Evolutionary conservation across 2,888 invertebrate genomes (phyloP).

Genomic region (Drosophila rellima): DNA sequence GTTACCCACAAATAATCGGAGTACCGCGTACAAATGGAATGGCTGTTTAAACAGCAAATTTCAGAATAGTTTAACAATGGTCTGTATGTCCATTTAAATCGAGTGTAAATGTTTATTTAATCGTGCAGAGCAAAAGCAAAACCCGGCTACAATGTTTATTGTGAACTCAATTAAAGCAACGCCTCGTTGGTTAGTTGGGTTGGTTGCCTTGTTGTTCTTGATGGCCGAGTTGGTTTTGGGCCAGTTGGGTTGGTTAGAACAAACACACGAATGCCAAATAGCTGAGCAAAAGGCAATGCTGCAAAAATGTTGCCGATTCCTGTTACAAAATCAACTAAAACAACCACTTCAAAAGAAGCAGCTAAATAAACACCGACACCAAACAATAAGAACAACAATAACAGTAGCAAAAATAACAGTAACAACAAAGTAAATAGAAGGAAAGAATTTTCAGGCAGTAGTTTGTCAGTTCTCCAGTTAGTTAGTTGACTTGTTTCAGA

Average conservation of each 20-base stretch:
- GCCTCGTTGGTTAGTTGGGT: slow-evolving; percentile 47
- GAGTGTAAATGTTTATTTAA: slow-evolving; percentile 65
- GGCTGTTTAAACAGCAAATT: slow-evolving; percentile 30
- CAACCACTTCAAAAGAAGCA: slow-evolving; percentile 63
- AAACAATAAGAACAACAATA: slow-evolving; percentile 19
- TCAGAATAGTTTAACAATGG: slow-evolving; percentile 26
- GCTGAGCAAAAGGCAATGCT: slow-evolving; percentile 46
- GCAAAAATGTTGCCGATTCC: slow-evolving; percentile 55
- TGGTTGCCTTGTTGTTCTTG: slow-evolving; percentile 5
- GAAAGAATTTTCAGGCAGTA: slow-evolving; percentile 47
- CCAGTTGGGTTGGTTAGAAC: slow-evolving; percentile 26
- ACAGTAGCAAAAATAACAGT: slow-evolving; percentile 16
- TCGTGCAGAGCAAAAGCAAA: slow-evolving; percentile 37
- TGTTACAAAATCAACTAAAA: slow-evolving; percentile 56
- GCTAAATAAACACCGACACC: slow-evolving; percentile 59
- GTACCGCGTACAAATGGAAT: slow-evolving; percentile 5
- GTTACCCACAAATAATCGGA: slow-evolving; percentile 19
- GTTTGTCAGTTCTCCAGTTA: slow-evolving; percentile 22
- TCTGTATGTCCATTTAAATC: slow-evolving; percentile 46
- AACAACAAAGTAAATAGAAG: slow-evolving; percentile 43
- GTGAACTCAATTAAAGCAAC: slow-evolving; percentile 62
- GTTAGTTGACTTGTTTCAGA: slow-evolving; percentile 34
- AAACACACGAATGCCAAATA: slow-evolving; percentile 44
- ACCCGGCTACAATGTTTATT: slow-evolving; percentile 48
- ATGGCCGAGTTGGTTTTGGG: slow-evolving; percentile 7